Evolutionary conservation across 1,140 invertebrate genomes (phyloP).

Genomic region (Drosophila rufa): DNA sequence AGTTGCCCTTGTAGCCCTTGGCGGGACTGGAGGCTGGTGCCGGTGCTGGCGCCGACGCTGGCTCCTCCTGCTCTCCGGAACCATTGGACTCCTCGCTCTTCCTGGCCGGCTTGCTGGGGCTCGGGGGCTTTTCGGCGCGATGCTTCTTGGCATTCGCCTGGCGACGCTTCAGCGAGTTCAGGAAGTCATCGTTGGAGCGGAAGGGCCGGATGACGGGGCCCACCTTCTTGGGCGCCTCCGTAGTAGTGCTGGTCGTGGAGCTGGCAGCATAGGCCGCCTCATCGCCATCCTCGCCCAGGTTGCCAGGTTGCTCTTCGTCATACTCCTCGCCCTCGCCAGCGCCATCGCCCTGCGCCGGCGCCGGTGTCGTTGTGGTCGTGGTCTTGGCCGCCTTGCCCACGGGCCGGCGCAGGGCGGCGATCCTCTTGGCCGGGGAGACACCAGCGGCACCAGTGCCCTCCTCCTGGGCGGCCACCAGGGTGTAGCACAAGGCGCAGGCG

Average conservation of each 20-base stretch:
- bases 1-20: slow-evolving; percentile 75
- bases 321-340: slow-evolving; percentile 85
- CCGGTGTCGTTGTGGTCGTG: slow-evolving; percentile 74
- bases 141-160: slow-evolving; percentile 86
- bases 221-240: slow-evolving; percentile 88
- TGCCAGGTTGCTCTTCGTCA: slow-evolving; percentile 73
- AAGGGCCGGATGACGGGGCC: slow-evolving; percentile 89
- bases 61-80: slow-evolving; percentile 61
- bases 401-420: slow-evolving; percentile 73
- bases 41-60: slow-evolving; percentile 53
- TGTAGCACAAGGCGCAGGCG: slow-evolving; percentile 70
- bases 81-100: slow-evolving; percentile 39
- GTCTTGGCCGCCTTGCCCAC: slow-evolving; percentile 72
- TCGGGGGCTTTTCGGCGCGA: slow-evolving; percentile 73
- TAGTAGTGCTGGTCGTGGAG: slow-evolving; percentile 88
- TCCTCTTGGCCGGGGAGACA: slow-evolving; percentile 67
- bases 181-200: slow-evolving; percentile 90
- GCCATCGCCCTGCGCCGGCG: slow-evolving; percentile 51
- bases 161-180: slow-evolving; percentile 89
- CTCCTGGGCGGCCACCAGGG: slow-evolving; percentile 64
- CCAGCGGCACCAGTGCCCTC: slow-evolving; percentile 40
- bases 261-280: slow-evolving; percentile 73
- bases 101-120: slow-evolving; percentile 75
- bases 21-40: slow-evolving; percentile 52
- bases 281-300: slow-evolving; percentile 85